Evolutionary conservation across 1,140 invertebrate species (phyloP).

Genomic region (Calephelis virginiensis): DNA sequence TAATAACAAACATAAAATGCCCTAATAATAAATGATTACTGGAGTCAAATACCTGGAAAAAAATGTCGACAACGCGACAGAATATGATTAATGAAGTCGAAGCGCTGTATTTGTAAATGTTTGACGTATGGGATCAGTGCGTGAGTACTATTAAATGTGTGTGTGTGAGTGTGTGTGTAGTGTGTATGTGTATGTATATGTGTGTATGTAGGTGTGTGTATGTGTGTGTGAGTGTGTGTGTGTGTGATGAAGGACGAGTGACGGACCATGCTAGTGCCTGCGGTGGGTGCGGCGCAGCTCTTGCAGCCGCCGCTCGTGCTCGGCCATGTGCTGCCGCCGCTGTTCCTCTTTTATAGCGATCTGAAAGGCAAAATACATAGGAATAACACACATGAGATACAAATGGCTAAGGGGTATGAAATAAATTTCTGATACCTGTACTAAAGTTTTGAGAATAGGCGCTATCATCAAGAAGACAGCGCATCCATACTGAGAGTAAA

Average conservation of each 20-base stretch:
- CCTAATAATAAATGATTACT: slow-evolving; percentile 9
- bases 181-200: slow-evolving; percentile 15
- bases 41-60: slow-evolving; percentile 45
- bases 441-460: too few species aligned
- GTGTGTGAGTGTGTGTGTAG: too few species aligned
- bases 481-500: too few species aligned
- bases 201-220: slow-evolving; percentile 27
- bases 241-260: slow-evolving; percentile 32
- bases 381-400: too few species aligned
- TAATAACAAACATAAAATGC: slow-evolving; percentile 23
- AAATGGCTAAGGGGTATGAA: too few species aligned
- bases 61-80: slow-evolving; percentile 43
- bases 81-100: slow-evolving; percentile 38
- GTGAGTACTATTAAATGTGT: slow-evolving; percentile 18
- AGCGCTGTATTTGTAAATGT: slow-evolving; percentile 23
- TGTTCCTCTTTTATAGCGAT: slow-evolving; percentile 93
- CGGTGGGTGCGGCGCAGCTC: slow-evolving; percentile 81
- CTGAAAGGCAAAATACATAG: slow-evolving; percentile 62
- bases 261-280: slow-evolving; percentile 76
- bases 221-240: slow-evolving; percentile 27
- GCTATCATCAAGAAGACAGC: too few species aligned
- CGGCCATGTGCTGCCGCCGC: slow-evolving; percentile 90
- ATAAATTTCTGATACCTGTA: too few species aligned
- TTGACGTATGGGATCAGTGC: slow-evolving; percentile 24
- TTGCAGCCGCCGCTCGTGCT: slow-evolving; percentile 87